Conservation (phyloP, 2,888 invertebrate species). For the Thumatha senex region DNA sequence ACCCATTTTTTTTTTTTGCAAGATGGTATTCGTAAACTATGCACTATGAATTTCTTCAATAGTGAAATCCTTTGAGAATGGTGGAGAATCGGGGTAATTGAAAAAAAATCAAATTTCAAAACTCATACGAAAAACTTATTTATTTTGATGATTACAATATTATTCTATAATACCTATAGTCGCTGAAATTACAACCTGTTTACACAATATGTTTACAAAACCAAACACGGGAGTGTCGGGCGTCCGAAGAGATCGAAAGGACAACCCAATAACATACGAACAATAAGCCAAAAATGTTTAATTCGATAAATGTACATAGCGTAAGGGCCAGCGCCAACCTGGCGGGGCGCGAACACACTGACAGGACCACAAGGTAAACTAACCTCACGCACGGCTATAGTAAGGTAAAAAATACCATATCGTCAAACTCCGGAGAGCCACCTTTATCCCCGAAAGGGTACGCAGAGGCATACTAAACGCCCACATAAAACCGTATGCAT, state of each 20-base stretch:
- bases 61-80: no score
- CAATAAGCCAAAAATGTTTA: conserved; percentile 83
- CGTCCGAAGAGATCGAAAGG: conserved; percentile 37
- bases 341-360: background rate
- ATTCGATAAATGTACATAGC: conserved; percentile 82
- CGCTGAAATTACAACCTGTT: conserved; percentile 40
- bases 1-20: no score
- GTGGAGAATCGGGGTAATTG: conserved; percentile 15
- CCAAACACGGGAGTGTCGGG: conserved; percentile 30
- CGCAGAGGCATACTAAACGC: no score
- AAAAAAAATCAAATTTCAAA: conserved; percentile 40
- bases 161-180: conserved; percentile 44
- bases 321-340: conserved; percentile 39
- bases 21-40: no score
- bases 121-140: conserved; percentile 41
- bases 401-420: no score
- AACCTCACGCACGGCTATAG: no score
- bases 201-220: conserved; percentile 30
- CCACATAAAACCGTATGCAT: no score
- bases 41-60: no score
- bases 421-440: no score
- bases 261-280: conserved; percentile 76
- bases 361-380: no score
- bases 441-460: no score
- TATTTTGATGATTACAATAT: conserved; percentile 42